These are phyloP conservation scores for Hecatera dysodea DNA, from an alignment of 2,888 invertebrate genomes.

Conservation along the genomic window DNA sequence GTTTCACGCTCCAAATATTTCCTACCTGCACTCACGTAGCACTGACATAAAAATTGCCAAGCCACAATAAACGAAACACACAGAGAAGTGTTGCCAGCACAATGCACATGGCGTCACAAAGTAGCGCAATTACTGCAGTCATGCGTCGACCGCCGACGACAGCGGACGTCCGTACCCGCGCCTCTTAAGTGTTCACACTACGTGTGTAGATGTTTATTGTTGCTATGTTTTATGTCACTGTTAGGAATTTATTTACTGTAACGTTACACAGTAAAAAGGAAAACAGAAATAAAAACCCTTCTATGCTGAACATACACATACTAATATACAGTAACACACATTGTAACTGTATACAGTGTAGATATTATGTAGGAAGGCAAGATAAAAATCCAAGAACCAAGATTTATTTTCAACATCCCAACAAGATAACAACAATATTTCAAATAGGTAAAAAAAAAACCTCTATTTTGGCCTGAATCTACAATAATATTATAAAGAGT, in stretches of 20 bases:
- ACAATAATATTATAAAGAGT: no score
- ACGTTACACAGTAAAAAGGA: not conserved
- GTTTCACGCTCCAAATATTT: not conserved
- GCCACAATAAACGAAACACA: slow-evolving; percentile 26
- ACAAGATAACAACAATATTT: no score
- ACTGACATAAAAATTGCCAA: slow-evolving; percentile 18
- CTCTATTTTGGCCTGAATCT: no score
- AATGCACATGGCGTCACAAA: slow-evolving; percentile 62
- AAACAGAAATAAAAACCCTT: no score
- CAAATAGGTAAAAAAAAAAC: no score
- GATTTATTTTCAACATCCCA: no score
- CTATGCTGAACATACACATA: no score
- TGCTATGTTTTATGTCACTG: slow-evolving; percentile 27
- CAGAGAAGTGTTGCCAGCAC: slow-evolving; percentile 48
- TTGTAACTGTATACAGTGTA: not conserved
- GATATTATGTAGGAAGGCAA: not conserved
- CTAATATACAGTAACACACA: no score
- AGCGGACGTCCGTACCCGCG: slow-evolving; percentile 68
- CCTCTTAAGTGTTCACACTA: slow-evolving; percentile 57
- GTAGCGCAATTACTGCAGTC: slow-evolving; percentile 75
- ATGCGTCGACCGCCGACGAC: slow-evolving; percentile 65
- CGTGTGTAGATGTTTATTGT: slow-evolving; percentile 38
- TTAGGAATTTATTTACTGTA: slow-evolving; percentile 4
- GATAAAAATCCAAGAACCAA: not conserved
- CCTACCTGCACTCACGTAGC: not conserved